A percentile compares a stretch with the other conserved stretches of the same genome.
Conservation (phyloP, 2,797 vertebrate genomes). For the Danio albolineatus region DNA sequence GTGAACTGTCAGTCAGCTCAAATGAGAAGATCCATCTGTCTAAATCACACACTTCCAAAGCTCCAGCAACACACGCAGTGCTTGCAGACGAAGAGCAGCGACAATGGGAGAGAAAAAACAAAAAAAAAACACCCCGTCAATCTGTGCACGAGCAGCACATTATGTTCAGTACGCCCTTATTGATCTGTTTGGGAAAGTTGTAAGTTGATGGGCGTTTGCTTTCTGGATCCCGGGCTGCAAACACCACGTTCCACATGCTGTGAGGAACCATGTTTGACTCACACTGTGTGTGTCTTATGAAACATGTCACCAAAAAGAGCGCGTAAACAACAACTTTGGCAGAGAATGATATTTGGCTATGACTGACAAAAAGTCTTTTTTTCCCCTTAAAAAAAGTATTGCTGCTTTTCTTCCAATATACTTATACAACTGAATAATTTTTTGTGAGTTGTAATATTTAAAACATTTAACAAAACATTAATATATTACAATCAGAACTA, state of each 20-base stretch:
- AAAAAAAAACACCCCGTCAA: background rate
- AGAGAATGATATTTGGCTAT: background rate
- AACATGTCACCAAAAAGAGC: background rate
- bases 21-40: constrained; percentile 53
- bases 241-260: background rate
- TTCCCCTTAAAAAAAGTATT: background rate
- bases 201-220: background rate
- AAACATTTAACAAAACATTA: no score
- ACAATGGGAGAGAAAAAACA: background rate
- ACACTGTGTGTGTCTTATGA: background rate
- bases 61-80: background rate
- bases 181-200: constrained; percentile 28
- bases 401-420: background rate
- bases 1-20: constrained; percentile 53
- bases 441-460: no score
- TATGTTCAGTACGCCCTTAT: background rate
- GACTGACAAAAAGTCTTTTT: background rate
- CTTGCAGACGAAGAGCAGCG: background rate
- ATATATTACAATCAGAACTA: no score
- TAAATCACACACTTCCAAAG: constrained; percentile 22
- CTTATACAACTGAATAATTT: no score
- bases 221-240: background rate
- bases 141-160: background rate
- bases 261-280: constrained; percentile 24
- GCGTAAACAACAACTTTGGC: constrained; percentile 19